Percentiles rank a stretch among this genome's conserved stretches.
These are phyloP conservation scores for Taxidea taxus DNA, from an alignment of 2,113 vertebrate species.

Conservation along the genomic window DNA sequence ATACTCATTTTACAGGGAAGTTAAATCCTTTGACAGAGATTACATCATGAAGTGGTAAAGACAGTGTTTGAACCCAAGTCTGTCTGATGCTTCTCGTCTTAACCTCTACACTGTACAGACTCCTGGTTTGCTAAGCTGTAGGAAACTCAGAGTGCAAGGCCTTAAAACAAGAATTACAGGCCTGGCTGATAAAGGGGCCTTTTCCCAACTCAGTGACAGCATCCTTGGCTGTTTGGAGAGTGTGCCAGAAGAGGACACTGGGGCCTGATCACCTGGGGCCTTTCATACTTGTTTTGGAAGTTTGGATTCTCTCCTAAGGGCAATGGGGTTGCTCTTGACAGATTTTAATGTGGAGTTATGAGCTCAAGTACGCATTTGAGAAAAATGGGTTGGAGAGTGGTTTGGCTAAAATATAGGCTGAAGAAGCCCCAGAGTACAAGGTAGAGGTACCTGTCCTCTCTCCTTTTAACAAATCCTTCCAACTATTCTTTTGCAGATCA, in stretches of 20 bases:
- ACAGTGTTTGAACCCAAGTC: neutral
- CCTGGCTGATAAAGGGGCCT: neutral
- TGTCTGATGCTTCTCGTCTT: neutral
- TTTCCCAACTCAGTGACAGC: neutral
- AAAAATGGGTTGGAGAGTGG: neutral
- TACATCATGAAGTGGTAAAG: neutral
- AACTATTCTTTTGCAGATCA: neutral
- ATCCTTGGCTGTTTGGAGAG: neutral
- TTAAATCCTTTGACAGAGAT: neutral
- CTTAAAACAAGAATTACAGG: neutral
- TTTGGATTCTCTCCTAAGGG: neutral
- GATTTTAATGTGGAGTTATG: neutral
- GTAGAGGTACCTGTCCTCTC: neutral
- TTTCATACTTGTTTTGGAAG: neutral
- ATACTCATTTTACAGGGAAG: neutral
- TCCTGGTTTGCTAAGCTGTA: neutral
- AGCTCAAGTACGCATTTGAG: neutral
- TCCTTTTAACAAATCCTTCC: slow-evolving; percentile 8
- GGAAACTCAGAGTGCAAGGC: neutral
- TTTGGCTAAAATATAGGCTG: neutral
- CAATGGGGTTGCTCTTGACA: neutral
- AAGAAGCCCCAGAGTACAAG: neutral
- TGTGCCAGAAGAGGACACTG: neutral
- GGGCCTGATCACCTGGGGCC: neutral
- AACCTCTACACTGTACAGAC: neutral